Base-by-base conservation (phyloP, 2,113 vertebrate species). In the Chrysochloris asiatica region DNA sequence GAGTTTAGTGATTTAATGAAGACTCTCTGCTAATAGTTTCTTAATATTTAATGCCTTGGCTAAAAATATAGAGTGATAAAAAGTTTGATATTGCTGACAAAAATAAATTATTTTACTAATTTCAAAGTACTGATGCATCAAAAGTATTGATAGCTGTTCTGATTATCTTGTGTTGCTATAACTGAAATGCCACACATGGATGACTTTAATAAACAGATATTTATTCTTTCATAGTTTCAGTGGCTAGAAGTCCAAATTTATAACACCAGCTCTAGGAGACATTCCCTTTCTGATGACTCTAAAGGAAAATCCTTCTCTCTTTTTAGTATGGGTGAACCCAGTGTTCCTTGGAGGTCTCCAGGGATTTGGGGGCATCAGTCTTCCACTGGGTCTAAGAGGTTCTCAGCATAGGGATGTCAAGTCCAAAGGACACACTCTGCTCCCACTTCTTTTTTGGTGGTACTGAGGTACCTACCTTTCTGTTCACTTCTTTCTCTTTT, bases 31-130 rank as follows among this genome's bases (percentile, higher is more conserved):
- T 90, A 95, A 88, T 41, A 90, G 79, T 90, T 88, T 89, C 82
- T 95, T 95, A 86, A 96, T 95, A 95, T 81, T 95, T 76, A 87
- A 80, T 95, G 69, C 33, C 76, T 45, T 77, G 91, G 72, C 19
- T 12, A 95, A 50, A 89, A 67, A 8, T 56, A 84, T 48, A 69
- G 65, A 52, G 41, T 94, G 73, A 92, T 91, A 83, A 91, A 91
- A 78, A 86, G 12, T 83, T 95, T 95, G 14, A 67, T 88, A 16
- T 91, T 91, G 88, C 87, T 77, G 45, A 93, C 52, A 26, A 90
- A 45, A 96, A 73, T 86, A 91, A 93, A 88, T 94, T 2, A 54
- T 38, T 61, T 82, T 13, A 10, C 24, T 89, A 93, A 45, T 2
- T 17, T 17, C 4, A 88, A 89, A 85, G 4, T 54, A n/a, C 10